Evolutionary conservation across 2,113 vertebrate species (phyloP).

Genomic region (Propithecus coquereli): DNA sequence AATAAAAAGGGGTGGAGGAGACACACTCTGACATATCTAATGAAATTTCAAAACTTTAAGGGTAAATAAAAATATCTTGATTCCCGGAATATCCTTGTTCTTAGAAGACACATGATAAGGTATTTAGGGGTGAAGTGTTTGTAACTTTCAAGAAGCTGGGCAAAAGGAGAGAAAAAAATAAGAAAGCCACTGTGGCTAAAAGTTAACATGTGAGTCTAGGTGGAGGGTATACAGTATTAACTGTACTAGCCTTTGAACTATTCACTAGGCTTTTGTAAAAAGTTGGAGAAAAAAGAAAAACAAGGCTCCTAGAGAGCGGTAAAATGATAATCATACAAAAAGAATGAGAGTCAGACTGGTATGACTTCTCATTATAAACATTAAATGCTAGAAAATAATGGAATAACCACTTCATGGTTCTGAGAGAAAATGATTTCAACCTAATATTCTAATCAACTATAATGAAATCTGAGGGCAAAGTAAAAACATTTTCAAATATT

Average conservation of each 20-base stretch:
- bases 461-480: constrained; percentile 22
- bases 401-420: neutral
- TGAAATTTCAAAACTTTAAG: constrained; percentile 19
- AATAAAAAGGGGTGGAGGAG: neutral
- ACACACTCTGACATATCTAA: neutral
- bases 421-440: constrained; percentile 27
- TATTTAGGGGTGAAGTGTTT: neutral
- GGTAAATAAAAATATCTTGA: constrained; percentile 17
- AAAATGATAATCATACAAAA: constrained; percentile 20
- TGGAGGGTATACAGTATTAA: neutral
- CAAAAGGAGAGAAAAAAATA: constrained; percentile 12
- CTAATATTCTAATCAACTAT: neutral
- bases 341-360: neutral
- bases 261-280: neutral
- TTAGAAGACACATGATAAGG: neutral
- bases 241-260: neutral
- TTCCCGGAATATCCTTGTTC: neutral
- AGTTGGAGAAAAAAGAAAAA: neutral
- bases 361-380: neutral
- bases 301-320: neutral
- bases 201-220: neutral
- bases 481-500: constrained; percentile 46
- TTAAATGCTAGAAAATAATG: neutral
- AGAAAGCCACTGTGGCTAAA: constrained; percentile 14
- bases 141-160: neutral